These are phyloP conservation scores for Sebastes fasciatus DNA, from an alignment of 2,113 vertebrate genomes.

Conservation along the genomic window DNA sequence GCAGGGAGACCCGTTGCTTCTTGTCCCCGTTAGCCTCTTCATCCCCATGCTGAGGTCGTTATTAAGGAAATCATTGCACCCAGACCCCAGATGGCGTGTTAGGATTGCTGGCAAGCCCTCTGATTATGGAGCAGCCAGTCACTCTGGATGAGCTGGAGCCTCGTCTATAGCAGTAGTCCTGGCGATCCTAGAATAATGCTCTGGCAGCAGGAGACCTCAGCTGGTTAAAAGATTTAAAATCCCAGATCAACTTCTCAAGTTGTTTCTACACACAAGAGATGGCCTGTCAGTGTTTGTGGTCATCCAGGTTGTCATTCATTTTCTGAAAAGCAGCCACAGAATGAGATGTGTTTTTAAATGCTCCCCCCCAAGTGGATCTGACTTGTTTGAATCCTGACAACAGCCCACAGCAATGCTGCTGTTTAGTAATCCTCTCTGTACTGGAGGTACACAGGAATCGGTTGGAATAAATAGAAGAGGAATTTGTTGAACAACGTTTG, in stretches of 20 bases:
- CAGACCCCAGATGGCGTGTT: slow-evolving; percentile 69
- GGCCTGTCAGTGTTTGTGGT: slow-evolving; percentile 16
- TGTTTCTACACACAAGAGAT: background rate
- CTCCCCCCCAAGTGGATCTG: background rate
- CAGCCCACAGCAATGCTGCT: slow-evolving; percentile 26
- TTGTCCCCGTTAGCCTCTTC: slow-evolving; percentile 65
- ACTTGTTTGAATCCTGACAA: slow-evolving; percentile 29
- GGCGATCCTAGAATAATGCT: slow-evolving; percentile 27
- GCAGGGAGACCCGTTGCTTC: slow-evolving; percentile 42
- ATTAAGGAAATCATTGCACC: slow-evolving; percentile 72
- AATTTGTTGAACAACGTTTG: background rate
- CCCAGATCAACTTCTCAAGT: background rate
- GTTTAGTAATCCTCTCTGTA: slow-evolving; percentile 7
- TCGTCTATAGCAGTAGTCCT: slow-evolving; percentile 16
- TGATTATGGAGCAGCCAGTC: slow-evolving; percentile 43
- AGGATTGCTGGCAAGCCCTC: slow-evolving; percentile 48
- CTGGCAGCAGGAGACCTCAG: slow-evolving; percentile 5
- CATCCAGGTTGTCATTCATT: slow-evolving; percentile 14
- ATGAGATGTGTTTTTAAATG: slow-evolving; percentile 24
- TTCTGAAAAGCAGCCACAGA: slow-evolving; percentile 12
- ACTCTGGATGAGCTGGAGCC: slow-evolving; percentile 43
- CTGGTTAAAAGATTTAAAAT: slow-evolving; percentile 24
- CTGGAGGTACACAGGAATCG: background rate
- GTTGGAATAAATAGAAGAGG: background rate
- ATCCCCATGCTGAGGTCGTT: slow-evolving; percentile 58